Evolutionary conservation across 2,888 invertebrate species (phyloP).

Genomic region (Cordylochernes scorpioides): DNA sequence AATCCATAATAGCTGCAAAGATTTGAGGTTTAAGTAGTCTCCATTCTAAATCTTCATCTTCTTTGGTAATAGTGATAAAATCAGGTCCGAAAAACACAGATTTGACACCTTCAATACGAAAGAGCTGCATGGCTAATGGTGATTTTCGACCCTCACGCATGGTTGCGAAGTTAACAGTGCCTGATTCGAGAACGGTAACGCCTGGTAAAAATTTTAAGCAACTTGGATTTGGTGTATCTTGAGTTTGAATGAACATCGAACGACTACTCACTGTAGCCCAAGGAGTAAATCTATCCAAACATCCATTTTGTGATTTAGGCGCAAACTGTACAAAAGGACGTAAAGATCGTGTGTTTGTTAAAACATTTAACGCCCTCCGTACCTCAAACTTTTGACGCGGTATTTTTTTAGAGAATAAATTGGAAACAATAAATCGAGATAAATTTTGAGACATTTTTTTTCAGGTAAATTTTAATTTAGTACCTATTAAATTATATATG

Average conservation of each 20-base stretch:
- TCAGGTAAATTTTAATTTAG: too few relatives aligned
- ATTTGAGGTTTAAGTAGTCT: constrained; percentile 77
- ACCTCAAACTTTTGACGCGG: too few relatives aligned
- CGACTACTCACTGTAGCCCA: too few relatives aligned
- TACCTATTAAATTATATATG: too few relatives aligned
- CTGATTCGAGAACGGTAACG: constrained; percentile 37
- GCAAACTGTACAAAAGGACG: too few relatives aligned
- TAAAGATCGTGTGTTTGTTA: too few relatives aligned
- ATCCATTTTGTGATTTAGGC: too few relatives aligned
- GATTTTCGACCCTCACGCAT: constrained; percentile 44
- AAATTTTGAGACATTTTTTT: too few relatives aligned
- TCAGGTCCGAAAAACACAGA: constrained; percentile 83
- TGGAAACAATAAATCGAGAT: too few relatives aligned
- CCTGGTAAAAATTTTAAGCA: constrained; percentile 89
- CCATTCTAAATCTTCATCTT: constrained; percentile 79
- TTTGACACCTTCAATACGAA: constrained; percentile 81
- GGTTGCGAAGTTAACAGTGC: constrained; percentile 76
- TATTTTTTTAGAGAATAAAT: too few relatives aligned
- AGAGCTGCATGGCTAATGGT: constrained; percentile 68
- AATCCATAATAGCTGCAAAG: constrained; percentile 94
- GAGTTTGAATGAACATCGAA: constrained; percentile 84
- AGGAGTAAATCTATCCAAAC: too few relatives aligned
- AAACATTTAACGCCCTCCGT: too few relatives aligned
- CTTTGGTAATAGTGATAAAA: constrained; percentile 83
- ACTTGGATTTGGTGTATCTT: constrained; percentile 96